Percentiles rank a stretch among this genome's conserved stretches.
phyloP scores from a whole-genome alignment of 2,797 vertebrate genomes.

The Microhierax caerulescens region DNA sequence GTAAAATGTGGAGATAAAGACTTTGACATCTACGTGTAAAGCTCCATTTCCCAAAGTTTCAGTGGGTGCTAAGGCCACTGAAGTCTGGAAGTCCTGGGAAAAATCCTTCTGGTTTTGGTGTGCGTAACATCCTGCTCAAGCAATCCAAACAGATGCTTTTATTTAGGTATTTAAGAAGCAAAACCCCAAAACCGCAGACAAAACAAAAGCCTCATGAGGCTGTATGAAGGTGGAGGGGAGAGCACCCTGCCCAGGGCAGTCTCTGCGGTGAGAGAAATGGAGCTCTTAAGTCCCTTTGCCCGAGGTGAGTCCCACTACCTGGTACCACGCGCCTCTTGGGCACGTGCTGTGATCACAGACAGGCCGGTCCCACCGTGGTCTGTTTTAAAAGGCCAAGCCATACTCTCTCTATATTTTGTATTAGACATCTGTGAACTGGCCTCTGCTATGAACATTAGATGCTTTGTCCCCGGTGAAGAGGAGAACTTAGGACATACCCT shows the following conservation, averaged over 20 bases:
- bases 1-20: neutral
- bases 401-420: neutral
- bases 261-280: neutral
- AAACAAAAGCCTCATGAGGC: neutral
- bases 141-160: neutral
- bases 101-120: neutral
- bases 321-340: neutral
- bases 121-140: neutral
- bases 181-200: fast-evolving
- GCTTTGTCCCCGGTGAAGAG: neutral
- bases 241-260: neutral
- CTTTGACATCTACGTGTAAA: neutral
- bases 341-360: neutral
- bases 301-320: neutral
- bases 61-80: neutral
- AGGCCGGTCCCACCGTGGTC: fast-evolving
- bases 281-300: neutral
- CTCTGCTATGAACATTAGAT: neutral
- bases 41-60: neutral
- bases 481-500: neutral
- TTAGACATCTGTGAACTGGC: neutral
- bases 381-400: neutral
- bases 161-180: neutral
- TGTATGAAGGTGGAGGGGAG: neutral
- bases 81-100: neutral